phyloP scores from a whole-genome alignment of 2,113 vertebrate species.

The Mellivora capensis region DNA sequence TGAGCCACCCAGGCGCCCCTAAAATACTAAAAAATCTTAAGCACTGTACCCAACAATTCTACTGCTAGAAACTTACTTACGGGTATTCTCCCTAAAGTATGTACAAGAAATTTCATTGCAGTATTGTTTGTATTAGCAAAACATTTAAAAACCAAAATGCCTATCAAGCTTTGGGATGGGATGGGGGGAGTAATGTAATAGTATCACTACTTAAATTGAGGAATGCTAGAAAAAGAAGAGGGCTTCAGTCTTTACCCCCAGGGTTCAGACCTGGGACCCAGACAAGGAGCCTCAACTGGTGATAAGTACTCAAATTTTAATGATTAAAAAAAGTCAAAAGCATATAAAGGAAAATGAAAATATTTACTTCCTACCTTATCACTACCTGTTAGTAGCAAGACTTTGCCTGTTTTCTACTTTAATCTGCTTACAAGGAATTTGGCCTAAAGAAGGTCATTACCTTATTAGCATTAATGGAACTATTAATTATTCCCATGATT shows the following conservation, averaged over 20 bases:
- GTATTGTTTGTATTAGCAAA: background rate
- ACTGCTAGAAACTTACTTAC: background rate
- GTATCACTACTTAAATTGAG: background rate
- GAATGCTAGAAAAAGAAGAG: background rate
- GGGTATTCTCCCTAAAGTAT: background rate
- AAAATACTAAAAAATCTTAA: background rate
- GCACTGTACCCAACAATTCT: background rate
- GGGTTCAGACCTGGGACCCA: background rate
- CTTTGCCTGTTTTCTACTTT: slow-evolving; percentile 15
- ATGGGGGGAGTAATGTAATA: background rate
- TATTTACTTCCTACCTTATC: slow-evolving; percentile 46
- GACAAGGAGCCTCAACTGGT: background rate
- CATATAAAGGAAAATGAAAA: slow-evolving; percentile 39
- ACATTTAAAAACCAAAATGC: background rate
- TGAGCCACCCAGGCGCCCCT: too few species aligned
- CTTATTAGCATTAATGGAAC: slow-evolving; percentile 8
- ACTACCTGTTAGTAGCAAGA: slow-evolving; percentile 46
- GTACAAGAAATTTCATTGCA: background rate
- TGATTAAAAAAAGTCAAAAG: background rate
- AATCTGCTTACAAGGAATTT: slow-evolving; percentile 46
- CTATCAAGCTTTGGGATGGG: background rate
- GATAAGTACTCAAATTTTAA: background rate
- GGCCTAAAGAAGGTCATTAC: slow-evolving; percentile 17
- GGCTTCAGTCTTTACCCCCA: background rate
- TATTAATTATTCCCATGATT: background rate